Conservation (phyloP, 2,113 vertebrate genomes). For the Seriola dumerili region DNA sequence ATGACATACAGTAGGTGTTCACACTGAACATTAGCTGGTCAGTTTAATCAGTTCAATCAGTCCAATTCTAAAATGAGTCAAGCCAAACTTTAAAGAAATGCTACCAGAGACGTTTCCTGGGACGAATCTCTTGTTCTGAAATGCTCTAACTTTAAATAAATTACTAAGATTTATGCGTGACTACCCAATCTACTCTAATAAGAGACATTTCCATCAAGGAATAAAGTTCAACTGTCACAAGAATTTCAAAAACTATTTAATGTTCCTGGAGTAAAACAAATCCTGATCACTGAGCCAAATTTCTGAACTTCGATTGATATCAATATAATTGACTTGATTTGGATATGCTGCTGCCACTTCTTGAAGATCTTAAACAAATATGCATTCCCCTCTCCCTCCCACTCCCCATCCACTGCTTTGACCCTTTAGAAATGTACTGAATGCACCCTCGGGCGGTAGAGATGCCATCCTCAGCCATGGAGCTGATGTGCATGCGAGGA, state of each 20-base stretch:
- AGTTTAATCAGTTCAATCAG: too few species aligned
- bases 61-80: too few species aligned
- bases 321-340: neutral
- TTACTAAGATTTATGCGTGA: slow-evolving; percentile 11
- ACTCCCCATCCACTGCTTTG: neutral
- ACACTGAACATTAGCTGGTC: neutral
- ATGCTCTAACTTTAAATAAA: slow-evolving; percentile 18
- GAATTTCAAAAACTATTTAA: neutral
- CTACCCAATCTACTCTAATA: slow-evolving; percentile 22
- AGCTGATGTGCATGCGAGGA: slow-evolving; percentile 22
- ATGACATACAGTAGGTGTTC: neutral
- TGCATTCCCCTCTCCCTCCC: neutral
- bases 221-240: slow-evolving; percentile 17
- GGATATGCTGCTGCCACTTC: neutral
- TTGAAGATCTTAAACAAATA: neutral
- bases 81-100: neutral
- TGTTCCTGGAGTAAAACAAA: slow-evolving; percentile 12
- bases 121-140: slow-evolving; percentile 4
- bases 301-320: neutral
- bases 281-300: slow-evolving; percentile 1
- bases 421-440: slow-evolving; percentile 11
- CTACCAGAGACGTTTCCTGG: neutral
- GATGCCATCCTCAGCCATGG: slow-evolving; percentile 4
- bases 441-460: slow-evolving; percentile 1
- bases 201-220: slow-evolving; percentile 28